phyloP scores from a whole-genome alignment of 2,797 vertebrate species.

The Onychomys leucogaster region DNA sequence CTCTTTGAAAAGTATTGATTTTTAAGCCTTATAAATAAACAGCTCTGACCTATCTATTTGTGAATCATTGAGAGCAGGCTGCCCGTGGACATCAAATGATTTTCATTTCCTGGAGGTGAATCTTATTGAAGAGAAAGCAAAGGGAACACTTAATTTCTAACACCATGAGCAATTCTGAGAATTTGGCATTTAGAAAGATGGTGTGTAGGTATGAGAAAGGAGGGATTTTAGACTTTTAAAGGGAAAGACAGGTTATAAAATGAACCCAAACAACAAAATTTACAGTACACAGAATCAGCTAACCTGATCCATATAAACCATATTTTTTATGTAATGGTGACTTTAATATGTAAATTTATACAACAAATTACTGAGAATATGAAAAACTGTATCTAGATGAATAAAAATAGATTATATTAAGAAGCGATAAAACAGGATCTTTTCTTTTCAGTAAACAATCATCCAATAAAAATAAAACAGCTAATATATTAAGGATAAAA shows the following conservation, averaged over 20 bases:
- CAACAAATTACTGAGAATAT: not conserved
- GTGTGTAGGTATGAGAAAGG: not conserved
- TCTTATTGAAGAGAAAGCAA: slow-evolving; percentile 70
- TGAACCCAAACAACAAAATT: not conserved
- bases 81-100: slow-evolving; percentile 78
- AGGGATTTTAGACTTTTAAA: not conserved
- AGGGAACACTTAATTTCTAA: slow-evolving; percentile 60
- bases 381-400: not conserved
- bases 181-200: slow-evolving; percentile 19
- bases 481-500: not conserved
- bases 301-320: not conserved
- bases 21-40: slow-evolving; percentile 79
- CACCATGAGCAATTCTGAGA: slow-evolving; percentile 27
- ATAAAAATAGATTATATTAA: not conserved
- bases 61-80: slow-evolving; percentile 80
- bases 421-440: not conserved
- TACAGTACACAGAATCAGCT: not conserved
- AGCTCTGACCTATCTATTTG: slow-evolving; percentile 77
- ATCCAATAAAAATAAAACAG: not conserved
- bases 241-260: not conserved
- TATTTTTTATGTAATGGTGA: slow-evolving; percentile 31
- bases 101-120: slow-evolving; percentile 79
- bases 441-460: not conserved
- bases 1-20: slow-evolving; percentile 80
- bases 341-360: not conserved